A percentile compares a stretch with the other conserved stretches of the same genome.
phyloP scores from a whole-genome alignment of 2,888 invertebrate species.

The Xanthostigma xanthostigma region DNA sequence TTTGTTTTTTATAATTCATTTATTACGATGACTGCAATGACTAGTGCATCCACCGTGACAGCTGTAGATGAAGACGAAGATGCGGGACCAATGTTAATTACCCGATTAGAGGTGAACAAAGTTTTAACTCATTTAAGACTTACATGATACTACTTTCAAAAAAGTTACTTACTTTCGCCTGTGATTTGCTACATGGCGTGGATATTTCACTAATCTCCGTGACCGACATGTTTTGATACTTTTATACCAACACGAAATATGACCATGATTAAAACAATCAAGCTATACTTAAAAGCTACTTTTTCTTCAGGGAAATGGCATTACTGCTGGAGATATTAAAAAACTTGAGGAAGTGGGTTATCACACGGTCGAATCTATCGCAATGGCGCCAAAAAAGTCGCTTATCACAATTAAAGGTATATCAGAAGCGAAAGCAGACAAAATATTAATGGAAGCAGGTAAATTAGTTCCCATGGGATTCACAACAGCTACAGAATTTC shows the following conservation, averaged over 20 bases:
- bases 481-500: slow-evolving; percentile 92
- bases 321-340: slow-evolving; percentile 79
- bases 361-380: slow-evolving; percentile 89
- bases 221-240: too few species aligned
- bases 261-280: too few species aligned
- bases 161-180: background rate
- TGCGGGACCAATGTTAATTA: slow-evolving; percentile 52
- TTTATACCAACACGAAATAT: too few species aligned
- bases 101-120: slow-evolving; percentile 50
- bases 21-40: too few species aligned
- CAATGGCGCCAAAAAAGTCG: slow-evolving; percentile 87
- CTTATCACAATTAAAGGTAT: slow-evolving; percentile 84
- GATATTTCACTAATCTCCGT: too few species aligned
- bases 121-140: background rate
- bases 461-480: slow-evolving; percentile 97
- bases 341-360: slow-evolving; percentile 87
- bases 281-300: background rate
- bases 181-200: background rate
- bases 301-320: slow-evolving; percentile 66
- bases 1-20: too few species aligned
- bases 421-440: slow-evolving; percentile 94
- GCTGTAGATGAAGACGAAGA: slow-evolving; percentile 35
- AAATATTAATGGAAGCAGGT: slow-evolving; percentile 75
- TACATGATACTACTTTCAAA: too few species aligned
- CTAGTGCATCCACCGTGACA: slow-evolving; percentile 33